phyloP scores from a whole-genome alignment of 1,140 invertebrate genomes.

The Laupala kohalensis region DNA sequence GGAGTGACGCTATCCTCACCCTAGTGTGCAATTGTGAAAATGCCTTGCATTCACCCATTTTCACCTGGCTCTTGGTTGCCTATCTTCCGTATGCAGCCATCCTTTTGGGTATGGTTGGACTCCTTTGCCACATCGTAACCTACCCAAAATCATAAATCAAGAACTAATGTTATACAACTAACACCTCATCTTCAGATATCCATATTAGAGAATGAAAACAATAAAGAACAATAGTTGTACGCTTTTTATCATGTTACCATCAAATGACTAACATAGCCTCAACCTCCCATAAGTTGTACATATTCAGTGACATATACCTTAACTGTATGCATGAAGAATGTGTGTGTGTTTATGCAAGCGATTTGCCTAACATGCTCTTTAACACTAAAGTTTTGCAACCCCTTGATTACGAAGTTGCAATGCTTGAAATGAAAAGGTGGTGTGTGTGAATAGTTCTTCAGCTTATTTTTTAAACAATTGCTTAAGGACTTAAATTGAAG shows the following conservation, averaged over 20 bases:
- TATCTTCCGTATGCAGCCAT: not conserved
- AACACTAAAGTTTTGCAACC: not conserved
- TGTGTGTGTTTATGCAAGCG: not conserved
- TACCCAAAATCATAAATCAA: not conserved
- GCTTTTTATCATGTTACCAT: not conserved
- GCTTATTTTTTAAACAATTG: not conserved
- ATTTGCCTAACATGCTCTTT: not conserved
- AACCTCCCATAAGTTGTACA: not conserved
- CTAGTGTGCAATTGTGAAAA: conserved; percentile 19
- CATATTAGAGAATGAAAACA: not conserved
- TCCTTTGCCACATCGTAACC: not conserved
- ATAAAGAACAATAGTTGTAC: not conserved
- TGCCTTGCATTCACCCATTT: not conserved
- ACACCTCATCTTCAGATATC: not conserved
- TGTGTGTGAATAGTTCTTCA: not conserved
- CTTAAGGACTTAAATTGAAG: too few relatives aligned
- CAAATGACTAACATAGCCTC: not conserved
- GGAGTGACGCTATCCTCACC: conserved; percentile 48
- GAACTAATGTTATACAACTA: not conserved
- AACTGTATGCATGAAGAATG: not conserved
- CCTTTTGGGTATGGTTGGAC: not conserved
- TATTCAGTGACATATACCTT: not conserved
- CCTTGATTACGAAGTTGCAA: too few relatives aligned
- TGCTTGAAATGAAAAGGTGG: not conserved
- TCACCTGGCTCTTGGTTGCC: not conserved